A percentile compares a stretch with the other conserved stretches of the same genome.
phyloP scores from a whole-genome alignment of 2,797 vertebrate genomes.

The Falco columbarius region DNA sequence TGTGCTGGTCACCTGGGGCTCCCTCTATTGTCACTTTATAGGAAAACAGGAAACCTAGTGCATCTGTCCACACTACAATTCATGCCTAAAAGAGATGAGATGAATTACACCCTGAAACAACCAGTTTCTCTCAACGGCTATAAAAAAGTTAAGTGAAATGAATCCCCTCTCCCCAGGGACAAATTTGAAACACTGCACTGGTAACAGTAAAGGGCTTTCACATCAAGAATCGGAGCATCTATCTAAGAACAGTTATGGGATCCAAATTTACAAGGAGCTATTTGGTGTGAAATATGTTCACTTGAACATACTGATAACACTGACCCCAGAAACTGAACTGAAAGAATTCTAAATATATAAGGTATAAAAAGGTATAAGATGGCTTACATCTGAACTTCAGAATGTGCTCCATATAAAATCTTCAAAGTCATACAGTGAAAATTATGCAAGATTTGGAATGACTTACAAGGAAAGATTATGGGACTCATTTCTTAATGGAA shows the following conservation, averaged over 20 bases:
- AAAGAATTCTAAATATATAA: background rate
- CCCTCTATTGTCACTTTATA: background rate
- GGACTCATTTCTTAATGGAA: background rate
- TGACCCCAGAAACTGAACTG: background rate
- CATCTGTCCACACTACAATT: background rate
- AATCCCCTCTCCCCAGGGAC: background rate
- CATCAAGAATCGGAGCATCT: background rate
- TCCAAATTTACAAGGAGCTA: background rate
- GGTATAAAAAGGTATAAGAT: background rate
- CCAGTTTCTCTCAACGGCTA: background rate
- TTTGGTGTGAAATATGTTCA: background rate
- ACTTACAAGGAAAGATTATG: background rate
- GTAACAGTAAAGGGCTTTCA: background rate
- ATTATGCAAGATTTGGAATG: background rate
- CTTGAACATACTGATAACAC: background rate
- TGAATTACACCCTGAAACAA: background rate
- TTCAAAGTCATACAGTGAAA: slow-evolving; percentile 21
- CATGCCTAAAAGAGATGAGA: background rate
- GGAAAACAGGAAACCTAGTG: background rate
- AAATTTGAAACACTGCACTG: background rate
- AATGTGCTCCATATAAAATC: background rate
- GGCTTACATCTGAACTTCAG: background rate
- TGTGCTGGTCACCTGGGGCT: background rate
- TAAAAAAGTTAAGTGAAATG: background rate
- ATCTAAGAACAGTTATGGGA: background rate